phyloP scores from a whole-genome alignment of 1,140 invertebrate genomes.

The Spodoptera litura region DNA sequence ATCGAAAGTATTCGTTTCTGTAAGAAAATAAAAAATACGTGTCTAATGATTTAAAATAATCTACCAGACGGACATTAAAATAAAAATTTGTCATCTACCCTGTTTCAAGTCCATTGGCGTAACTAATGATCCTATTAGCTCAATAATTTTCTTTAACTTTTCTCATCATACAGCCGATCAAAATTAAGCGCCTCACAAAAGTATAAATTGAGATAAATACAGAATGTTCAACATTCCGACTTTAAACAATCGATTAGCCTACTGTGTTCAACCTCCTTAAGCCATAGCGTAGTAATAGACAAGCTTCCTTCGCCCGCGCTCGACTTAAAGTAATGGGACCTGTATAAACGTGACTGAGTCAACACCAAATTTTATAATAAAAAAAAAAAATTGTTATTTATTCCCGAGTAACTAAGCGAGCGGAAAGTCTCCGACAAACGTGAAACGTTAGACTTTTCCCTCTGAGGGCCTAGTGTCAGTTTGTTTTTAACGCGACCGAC shows the following conservation, averaged over 20 bases:
- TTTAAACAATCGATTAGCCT: conserved; percentile 64
- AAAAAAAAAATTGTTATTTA: conserved; percentile 66
- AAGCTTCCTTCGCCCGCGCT: conserved; percentile 66
- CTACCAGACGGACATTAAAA: no score
- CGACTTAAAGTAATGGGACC: conserved; percentile 70
- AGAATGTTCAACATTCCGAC: conserved; percentile 41
- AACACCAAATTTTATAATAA: conserved; percentile 79
- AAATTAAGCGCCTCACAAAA: conserved; percentile 23
- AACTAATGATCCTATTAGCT: no score
- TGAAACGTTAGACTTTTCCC: conserved; percentile 24
- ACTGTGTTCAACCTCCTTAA: conserved; percentile 68
- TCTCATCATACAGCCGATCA: background rate
- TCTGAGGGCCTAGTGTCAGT: background rate
- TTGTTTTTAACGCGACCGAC: no score
- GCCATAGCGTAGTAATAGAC: conserved; percentile 51
- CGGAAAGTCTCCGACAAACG: conserved; percentile 38
- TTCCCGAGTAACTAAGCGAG: conserved; percentile 55
- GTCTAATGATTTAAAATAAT: no score
- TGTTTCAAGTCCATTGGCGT: no score
- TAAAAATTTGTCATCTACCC: no score
- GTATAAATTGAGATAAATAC: conserved; percentile 7
- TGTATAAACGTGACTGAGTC: conserved; percentile 78
- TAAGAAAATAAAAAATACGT: no score
- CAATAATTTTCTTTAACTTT: background rate
- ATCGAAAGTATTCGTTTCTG: no score